Base-by-base conservation (phyloP, 1,140 invertebrate genomes). In the Ceratosolen fusciceps region DNA sequence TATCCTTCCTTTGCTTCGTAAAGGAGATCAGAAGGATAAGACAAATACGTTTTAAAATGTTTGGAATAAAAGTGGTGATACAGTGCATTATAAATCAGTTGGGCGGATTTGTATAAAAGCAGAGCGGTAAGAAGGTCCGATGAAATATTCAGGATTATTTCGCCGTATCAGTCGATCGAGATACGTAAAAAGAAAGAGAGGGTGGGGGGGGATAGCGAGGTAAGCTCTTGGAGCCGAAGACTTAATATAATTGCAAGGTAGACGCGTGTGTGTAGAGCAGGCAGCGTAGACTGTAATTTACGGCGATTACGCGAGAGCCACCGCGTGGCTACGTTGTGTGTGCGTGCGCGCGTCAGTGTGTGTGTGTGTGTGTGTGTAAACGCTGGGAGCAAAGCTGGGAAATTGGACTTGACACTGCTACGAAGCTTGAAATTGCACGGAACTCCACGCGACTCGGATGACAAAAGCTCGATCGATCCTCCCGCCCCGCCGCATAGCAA, bases 111-210 rank as follows among this genome's bases (percentile, higher is more conserved):
- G n/a, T n/a, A n/a, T n/a, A n/a, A n/a, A n/a, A n/a, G n/a, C n/a
- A n/a, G n/a, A n/a, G n/a, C n/a, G n/a, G n/a, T n/a, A n/a, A n/a
- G 19, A 68, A 26, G 49, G 14, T 14, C 0, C 4, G 12, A 56
- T 68, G 47, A 56, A 77, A 68, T 37, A 77, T 77, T 77, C n/a
- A 77, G 24, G 10, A 39, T n/a, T 68, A 77, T 68, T 56, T 77
- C 34, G 16, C 43, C 26, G 8, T 8, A 16, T 2, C 12, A 65
- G 24, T 29, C 10, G 7, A 37, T 39, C 7, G 26, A n/a, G 47
- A 1, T 52, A 37, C 8, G 47, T n/a, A n/a, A n/a, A n/a, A n/a
- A n/a, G n/a, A n/a, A n/a, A n/a, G n/a, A n/a, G n/a, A n/a, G n/a
- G n/a, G n/a, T n/a, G n/a, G n/a, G n/a, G n/a, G n/a, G n/a, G n/a